Percentiles rank a stretch among this genome's conserved stretches.
These are phyloP conservation scores for Linepithema humile DNA, from an alignment of 1,140 invertebrate genomes.

Conservation along the genomic window DNA sequence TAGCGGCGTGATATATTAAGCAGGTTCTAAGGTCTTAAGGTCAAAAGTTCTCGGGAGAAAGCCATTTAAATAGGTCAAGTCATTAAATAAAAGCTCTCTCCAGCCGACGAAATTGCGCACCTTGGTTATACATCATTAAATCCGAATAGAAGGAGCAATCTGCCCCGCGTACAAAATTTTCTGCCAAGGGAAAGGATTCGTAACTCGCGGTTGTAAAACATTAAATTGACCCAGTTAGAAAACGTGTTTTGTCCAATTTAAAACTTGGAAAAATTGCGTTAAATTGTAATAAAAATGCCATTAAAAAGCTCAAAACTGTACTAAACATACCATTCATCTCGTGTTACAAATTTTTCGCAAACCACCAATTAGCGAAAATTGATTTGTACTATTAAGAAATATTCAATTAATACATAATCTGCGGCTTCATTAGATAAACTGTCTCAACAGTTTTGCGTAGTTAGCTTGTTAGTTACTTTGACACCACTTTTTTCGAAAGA, in stretches of 20 bases:
- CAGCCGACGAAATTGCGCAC: slow-evolving; percentile 31
- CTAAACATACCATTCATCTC: background rate
- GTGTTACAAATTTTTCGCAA: background rate
- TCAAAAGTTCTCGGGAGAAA: slow-evolving; percentile 35
- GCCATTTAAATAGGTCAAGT: slow-evolving; percentile 50
- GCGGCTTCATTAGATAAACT: background rate
- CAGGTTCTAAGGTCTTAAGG: background rate
- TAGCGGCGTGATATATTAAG: background rate
- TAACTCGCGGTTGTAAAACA: slow-evolving; percentile 19
- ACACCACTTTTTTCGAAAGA: background rate
- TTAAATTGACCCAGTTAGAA: slow-evolving; percentile 10
- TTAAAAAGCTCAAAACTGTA: background rate
- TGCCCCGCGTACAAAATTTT: slow-evolving; percentile 28
- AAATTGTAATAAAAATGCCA: background rate
- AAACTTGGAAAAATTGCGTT: background rate
- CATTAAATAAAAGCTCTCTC: slow-evolving; percentile 45
- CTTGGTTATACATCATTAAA: slow-evolving; percentile 45
- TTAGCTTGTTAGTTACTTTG: background rate
- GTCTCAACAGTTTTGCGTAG: background rate
- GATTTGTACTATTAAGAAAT: background rate
- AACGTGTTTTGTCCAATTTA: background rate
- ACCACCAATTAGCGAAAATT: background rate
- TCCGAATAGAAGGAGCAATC: slow-evolving; percentile 33
- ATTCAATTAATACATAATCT: background rate
- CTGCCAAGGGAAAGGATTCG: slow-evolving; percentile 31